Evolutionary conservation across 2,888 invertebrate species (phyloP).

Genomic region (Tridacna gigas): DNA sequence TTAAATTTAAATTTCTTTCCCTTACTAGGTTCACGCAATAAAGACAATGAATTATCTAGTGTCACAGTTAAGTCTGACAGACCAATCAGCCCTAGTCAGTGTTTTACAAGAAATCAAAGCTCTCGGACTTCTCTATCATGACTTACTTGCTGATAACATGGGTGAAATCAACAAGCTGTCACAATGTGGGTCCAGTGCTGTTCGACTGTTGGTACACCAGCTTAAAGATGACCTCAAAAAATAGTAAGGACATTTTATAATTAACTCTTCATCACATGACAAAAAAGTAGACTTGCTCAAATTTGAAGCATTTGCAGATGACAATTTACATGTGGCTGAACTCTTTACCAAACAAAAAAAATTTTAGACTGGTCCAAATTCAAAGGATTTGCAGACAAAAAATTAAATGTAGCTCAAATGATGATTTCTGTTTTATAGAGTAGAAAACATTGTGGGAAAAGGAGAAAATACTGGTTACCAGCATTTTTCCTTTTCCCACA

Average conservation of each 20-base stretch:
- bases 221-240: slow-evolving; percentile 82
- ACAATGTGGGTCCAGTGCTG: slow-evolving; percentile 82
- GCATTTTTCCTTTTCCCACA: background rate
- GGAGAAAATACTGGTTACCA: too few species aligned
- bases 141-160: slow-evolving; percentile 91
- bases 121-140: slow-evolving; percentile 92
- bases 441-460: too few species aligned
- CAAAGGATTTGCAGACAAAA: too few species aligned
- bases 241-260: slow-evolving; percentile 66
- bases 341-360: too few species aligned
- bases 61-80: slow-evolving; percentile 90
- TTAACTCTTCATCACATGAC: too few species aligned
- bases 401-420: too few species aligned
- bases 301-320: too few species aligned
- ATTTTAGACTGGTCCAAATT: too few species aligned
- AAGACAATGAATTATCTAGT: slow-evolving; percentile 93
- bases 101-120: slow-evolving; percentile 92
- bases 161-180: slow-evolving; percentile 89
- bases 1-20: background rate
- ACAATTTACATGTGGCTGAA: too few species aligned
- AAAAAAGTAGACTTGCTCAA: too few species aligned
- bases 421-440: too few species aligned
- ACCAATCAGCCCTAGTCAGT: slow-evolving; percentile 90
- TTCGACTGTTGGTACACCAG: slow-evolving; percentile 84
- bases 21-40: slow-evolving; percentile 90